Percentiles rank a stretch among this genome's conserved stretches.
Conservation (phyloP, 35 echinoderm and acorn worm genomes). For the Lytechinus variegatus region DNA sequence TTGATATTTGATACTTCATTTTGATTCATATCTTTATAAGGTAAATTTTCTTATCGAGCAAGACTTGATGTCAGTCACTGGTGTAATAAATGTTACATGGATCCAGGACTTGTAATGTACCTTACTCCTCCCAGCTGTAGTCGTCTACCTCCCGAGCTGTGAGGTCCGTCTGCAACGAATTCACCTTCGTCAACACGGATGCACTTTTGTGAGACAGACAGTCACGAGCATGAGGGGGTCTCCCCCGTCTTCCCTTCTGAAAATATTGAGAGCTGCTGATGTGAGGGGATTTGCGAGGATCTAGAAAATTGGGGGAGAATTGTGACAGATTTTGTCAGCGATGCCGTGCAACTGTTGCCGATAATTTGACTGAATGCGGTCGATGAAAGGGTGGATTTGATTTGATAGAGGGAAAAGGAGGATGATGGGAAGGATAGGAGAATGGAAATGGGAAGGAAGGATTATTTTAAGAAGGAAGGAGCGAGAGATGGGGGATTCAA, state of each 20-base stretch:
- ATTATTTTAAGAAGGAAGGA: too few species aligned
- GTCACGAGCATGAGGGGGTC: not conserved
- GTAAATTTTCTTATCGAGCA: not conserved
- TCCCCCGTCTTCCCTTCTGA: not conserved
- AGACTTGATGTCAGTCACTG: not conserved
- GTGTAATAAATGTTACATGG: not conserved
- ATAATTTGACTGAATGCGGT: not conserved
- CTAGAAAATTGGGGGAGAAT: not conserved
- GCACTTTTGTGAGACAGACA: not conserved
- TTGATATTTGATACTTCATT: too few species aligned
- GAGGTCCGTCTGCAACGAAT: not conserved
- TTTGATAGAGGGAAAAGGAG: not conserved
- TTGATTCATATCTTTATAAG: too few species aligned
- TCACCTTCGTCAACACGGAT: not conserved
- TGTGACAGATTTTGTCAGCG: conserved; percentile 2
- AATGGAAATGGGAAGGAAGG: too few species aligned
- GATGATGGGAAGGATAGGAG: not conserved
- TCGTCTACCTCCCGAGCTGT: not conserved
- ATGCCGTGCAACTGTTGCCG: not conserved
- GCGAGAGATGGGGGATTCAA: not conserved
- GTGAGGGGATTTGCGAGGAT: not conserved
- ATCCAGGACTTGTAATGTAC: not conserved
- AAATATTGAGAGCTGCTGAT: conserved; percentile 12
- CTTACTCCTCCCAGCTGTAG: not conserved
- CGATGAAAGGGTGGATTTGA: not conserved